Percentiles rank a stretch among this genome's conserved stretches.
These are phyloP conservation scores for Palloptera scutellata DNA, from an alignment of 2,888 invertebrate genomes.

Conservation along the genomic window DNA sequence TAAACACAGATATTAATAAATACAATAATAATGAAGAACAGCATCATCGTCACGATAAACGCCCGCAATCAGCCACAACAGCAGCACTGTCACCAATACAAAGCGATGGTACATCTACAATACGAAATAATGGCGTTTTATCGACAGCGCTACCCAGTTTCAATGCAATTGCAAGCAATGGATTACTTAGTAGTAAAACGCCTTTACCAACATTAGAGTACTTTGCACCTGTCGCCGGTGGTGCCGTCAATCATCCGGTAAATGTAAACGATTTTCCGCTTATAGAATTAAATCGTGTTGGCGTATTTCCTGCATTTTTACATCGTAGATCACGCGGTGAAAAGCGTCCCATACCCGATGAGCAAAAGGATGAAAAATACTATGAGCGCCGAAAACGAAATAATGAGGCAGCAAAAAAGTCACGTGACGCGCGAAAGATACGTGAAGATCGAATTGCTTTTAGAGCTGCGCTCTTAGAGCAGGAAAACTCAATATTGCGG, in stretches of 20 bases:
- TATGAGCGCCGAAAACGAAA: conserved; percentile 86
- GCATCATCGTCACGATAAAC: not conserved
- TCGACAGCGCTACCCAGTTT: conserved; percentile 31
- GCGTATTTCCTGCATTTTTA: conserved; percentile 50
- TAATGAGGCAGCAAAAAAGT: conserved; percentile 92
- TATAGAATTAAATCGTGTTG: conserved; percentile 56
- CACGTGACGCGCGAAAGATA: conserved; percentile 84
- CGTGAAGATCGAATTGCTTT: conserved; percentile 90
- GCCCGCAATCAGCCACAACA: conserved; percentile 36
- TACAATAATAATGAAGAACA: conserved; percentile 38
- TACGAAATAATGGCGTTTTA: not conserved
- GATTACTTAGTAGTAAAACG: conserved; percentile 28
- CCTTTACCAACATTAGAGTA: conserved; percentile 56
- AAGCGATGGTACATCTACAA: not conserved
- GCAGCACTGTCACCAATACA: conserved; percentile 3
- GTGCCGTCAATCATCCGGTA: conserved; percentile 45
- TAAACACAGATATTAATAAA: conserved; percentile 34
- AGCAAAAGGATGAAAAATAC: conserved; percentile 89
- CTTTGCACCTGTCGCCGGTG: conserved; percentile 48
- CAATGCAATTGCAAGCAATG: conserved; percentile 31
- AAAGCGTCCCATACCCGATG: conserved; percentile 86
- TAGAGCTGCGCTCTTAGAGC: conserved; percentile 83
- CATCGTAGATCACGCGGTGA: conserved; percentile 75
- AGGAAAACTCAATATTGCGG: conserved; percentile 85
- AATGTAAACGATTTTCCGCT: conserved; percentile 52